Evolutionary conservation across 2,113 vertebrate species (phyloP).

Genomic region (Osmerus eperlanus): DNA sequence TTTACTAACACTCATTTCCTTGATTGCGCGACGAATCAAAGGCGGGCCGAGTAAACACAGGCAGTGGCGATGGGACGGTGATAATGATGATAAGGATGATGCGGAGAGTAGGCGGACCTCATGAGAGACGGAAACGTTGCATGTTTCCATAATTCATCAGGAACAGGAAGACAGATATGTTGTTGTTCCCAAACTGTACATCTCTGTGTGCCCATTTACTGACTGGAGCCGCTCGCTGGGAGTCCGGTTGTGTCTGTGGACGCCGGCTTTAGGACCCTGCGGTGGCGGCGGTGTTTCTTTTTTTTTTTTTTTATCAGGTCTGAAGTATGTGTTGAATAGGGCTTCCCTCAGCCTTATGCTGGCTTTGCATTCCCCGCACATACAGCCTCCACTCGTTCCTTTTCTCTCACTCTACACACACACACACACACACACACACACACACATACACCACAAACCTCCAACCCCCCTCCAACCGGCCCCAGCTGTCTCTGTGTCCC

Average conservation of each 20-base stretch:
- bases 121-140: too few relatives aligned
- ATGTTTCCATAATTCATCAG: neutral
- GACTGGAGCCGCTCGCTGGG: too few relatives aligned
- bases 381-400: neutral
- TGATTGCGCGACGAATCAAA: conserved; percentile 48
- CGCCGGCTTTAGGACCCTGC: conserved; percentile 31
- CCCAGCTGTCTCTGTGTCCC: conserved; percentile 5
- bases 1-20: conserved; percentile 58
- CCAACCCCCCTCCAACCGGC: neutral
- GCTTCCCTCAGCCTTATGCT: conserved; percentile 64
- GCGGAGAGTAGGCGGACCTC: neutral
- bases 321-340: conserved; percentile 47
- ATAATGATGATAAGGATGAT: conserved; percentile 8
- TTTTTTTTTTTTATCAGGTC: neutral
- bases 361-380: neutral
- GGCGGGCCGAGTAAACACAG: conserved; percentile 26
- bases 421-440: neutral
- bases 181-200: neutral
- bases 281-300: neutral
- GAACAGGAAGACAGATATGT: neutral
- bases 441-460: too few relatives aligned
- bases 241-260: neutral
- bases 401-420: neutral
- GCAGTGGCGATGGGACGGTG: neutral
- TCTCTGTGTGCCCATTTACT: too few relatives aligned